These are phyloP conservation scores for Plotosus lineatus DNA, from an alignment of 2,113 vertebrate genomes.

Conservation along the genomic window DNA sequence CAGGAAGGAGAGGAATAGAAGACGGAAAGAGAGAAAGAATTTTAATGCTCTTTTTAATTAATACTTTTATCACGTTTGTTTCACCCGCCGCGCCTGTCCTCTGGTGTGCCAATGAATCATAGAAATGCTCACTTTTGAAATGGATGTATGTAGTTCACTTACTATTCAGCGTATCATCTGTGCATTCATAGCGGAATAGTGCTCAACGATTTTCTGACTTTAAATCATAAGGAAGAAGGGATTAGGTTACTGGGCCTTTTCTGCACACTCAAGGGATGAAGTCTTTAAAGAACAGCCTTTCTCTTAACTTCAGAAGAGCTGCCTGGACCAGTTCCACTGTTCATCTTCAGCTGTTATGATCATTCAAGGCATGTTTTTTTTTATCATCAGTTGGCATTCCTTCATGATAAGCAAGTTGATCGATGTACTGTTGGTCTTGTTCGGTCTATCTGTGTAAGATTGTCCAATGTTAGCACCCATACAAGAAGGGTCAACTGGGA, in stretches of 20 bases:
- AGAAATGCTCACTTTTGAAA: not conserved
- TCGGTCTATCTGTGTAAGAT: too few species aligned
- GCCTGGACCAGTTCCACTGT: too few species aligned
- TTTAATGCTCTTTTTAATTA: conserved; percentile 55
- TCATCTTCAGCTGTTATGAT: too few species aligned
- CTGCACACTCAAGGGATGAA: not conserved
- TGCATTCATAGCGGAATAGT: not conserved
- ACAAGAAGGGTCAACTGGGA: too few species aligned
- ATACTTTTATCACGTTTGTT: conserved; percentile 54
- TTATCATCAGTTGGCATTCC: too few species aligned
- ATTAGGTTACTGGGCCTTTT: not conserved
- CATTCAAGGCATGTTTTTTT: too few species aligned
- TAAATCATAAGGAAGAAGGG: conserved; percentile 13
- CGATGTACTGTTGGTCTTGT: too few species aligned
- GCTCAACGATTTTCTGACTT: conserved; percentile 12
- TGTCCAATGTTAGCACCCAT: too few species aligned
- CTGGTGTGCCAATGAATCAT: conserved; percentile 41
- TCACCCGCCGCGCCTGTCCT: conserved; percentile 45
- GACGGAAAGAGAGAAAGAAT: conserved; percentile 8
- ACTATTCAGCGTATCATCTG: conserved; percentile 33
- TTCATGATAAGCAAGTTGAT: too few species aligned
- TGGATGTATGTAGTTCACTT: conserved; percentile 41
- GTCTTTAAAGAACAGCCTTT: too few species aligned
- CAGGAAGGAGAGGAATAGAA: conserved; percentile 11
- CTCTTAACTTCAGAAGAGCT: too few species aligned